Percentiles rank a stretch among this genome's conserved stretches.
Conservation (phyloP, 2,113 vertebrate genomes). For the Beaufortia kweichowensis region DNA sequence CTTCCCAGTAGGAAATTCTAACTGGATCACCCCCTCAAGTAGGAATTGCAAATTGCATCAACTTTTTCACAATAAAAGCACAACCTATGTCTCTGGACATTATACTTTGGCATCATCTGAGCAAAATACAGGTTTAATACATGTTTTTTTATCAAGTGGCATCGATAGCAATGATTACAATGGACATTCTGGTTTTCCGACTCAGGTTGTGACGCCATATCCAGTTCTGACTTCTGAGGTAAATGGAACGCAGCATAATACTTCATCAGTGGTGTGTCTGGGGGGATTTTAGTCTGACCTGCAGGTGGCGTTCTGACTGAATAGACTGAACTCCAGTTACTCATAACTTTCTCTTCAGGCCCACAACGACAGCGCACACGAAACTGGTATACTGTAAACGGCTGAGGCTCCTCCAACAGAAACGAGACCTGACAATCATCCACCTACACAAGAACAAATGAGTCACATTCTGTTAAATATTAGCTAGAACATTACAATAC, state of each 20-base stretch:
- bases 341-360: constrained; percentile 48
- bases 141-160: too few relatives aligned
- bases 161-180: too few relatives aligned
- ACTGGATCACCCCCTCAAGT: too few relatives aligned
- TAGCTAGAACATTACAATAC: too few relatives aligned
- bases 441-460: background rate
- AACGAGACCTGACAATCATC: background rate
- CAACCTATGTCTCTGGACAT: too few relatives aligned
- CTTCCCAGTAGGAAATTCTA: too few relatives aligned
- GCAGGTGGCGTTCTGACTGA: constrained; percentile 56
- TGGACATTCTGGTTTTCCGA: too few relatives aligned
- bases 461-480: background rate
- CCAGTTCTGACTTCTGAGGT: background rate
- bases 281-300: constrained; percentile 58
- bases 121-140: too few relatives aligned
- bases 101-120: too few relatives aligned
- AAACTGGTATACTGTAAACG: constrained; percentile 67
- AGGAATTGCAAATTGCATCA: too few relatives aligned
- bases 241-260: background rate
- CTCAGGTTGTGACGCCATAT: too few relatives aligned
- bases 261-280: background rate
- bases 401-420: constrained; percentile 53
- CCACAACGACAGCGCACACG: constrained; percentile 70
- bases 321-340: constrained; percentile 70
- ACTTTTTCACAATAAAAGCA: too few relatives aligned